phyloP scores from a whole-genome alignment of 2,888 invertebrate species.

The Yponomeuta plumbellus region DNA sequence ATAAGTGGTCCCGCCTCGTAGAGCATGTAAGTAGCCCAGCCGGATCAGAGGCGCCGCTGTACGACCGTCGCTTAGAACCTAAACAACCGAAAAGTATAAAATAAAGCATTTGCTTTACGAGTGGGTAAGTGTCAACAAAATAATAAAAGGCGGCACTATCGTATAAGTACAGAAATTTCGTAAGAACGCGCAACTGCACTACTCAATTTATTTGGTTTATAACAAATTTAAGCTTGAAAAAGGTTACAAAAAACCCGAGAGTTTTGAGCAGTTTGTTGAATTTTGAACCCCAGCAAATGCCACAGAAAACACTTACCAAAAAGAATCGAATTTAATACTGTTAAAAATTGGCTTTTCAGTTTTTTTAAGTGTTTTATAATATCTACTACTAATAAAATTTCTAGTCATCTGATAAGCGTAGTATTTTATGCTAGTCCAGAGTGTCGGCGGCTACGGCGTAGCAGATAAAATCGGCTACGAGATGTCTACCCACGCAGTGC shows the following conservation, averaged over 20 bases:
- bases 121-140: neutral
- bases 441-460: neutral
- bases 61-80: slow-evolving; percentile 93
- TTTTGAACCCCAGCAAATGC: too few species aligned
- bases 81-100: slow-evolving; percentile 20
- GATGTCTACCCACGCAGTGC: neutral
- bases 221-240: too few species aligned
- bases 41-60: slow-evolving; percentile 90
- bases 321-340: too few species aligned
- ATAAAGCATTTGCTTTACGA: neutral
- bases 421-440: neutral
- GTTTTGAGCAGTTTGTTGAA: too few species aligned
- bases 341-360: too few species aligned
- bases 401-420: too few species aligned
- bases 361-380: too few species aligned
- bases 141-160: neutral
- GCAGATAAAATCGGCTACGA: neutral
- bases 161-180: neutral
- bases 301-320: too few species aligned
- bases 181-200: neutral
- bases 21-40: slow-evolving; percentile 86
- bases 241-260: too few species aligned
- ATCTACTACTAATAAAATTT: too few species aligned
- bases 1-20: slow-evolving; percentile 87
- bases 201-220: neutral